These are phyloP conservation scores for Drosophila setosimentum DNA, from an alignment of 2,888 invertebrate species.

Conservation along the genomic window DNA sequence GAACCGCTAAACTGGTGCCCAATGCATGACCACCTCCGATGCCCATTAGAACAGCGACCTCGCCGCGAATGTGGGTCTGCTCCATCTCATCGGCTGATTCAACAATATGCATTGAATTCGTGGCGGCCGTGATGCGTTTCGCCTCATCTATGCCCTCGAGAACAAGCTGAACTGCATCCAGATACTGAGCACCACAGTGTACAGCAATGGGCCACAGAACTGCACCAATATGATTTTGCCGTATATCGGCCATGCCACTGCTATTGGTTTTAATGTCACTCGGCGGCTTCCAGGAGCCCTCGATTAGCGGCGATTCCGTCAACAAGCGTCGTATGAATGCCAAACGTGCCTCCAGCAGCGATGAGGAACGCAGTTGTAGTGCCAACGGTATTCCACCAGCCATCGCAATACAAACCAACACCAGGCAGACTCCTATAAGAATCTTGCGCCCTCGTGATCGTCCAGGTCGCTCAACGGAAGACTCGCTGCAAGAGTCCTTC, in stretches of 20 bases:
- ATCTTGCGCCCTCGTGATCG: slow-evolving; percentile 80
- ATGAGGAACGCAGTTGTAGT: slow-evolving; percentile 87
- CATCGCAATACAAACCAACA: slow-evolving; percentile 83
- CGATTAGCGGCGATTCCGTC: slow-evolving; percentile 87
- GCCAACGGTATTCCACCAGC: slow-evolving; percentile 86
- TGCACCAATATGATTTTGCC: slow-evolving; percentile 87
- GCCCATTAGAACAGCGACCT: slow-evolving; percentile 88
- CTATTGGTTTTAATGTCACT: slow-evolving; percentile 70
- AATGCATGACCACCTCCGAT: slow-evolving; percentile 90
- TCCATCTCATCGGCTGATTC: slow-evolving; percentile 87
- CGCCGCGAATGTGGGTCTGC: slow-evolving; percentile 87
- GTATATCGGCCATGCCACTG: slow-evolving; percentile 80
- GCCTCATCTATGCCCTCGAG: slow-evolving; percentile 89
- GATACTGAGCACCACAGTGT: slow-evolving; percentile 88
- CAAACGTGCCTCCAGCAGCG: slow-evolving; percentile 86
- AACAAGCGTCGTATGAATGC: slow-evolving; percentile 87
- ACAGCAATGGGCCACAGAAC: slow-evolving; percentile 86
- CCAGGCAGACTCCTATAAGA: slow-evolving; percentile 77
- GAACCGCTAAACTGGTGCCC: slow-evolving; percentile 88
- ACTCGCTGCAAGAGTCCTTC: slow-evolving; percentile 80
- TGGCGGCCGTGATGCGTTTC: slow-evolving; percentile 87
- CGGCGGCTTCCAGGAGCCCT: slow-evolving; percentile 86
- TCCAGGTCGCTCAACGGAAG: slow-evolving; percentile 71
- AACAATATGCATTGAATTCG: slow-evolving; percentile 86
- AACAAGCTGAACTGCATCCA: slow-evolving; percentile 89